Evolutionary conservation across 2,797 vertebrate genomes (phyloP).

Genomic region (Betta splendens): DNA sequence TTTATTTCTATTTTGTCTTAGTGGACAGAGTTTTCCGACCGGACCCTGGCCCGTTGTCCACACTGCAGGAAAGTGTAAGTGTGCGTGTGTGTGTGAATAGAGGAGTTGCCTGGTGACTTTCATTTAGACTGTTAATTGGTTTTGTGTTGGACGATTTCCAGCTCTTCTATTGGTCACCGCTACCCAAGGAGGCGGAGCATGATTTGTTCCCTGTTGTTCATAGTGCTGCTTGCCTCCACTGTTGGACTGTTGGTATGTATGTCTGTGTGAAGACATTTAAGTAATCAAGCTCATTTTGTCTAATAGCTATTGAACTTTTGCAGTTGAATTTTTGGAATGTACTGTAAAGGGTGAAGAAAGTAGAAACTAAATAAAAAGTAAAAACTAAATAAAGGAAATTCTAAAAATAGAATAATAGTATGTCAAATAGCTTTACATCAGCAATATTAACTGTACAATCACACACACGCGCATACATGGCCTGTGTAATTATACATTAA

Average conservation of each 20-base stretch:
- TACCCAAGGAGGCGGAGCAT: conserved; percentile 87
- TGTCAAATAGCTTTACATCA: too few relatives aligned
- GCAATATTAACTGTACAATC: too few relatives aligned
- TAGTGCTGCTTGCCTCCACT: conserved; percentile 76
- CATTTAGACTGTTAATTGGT: background rate
- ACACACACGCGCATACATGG: too few relatives aligned
- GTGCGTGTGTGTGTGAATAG: background rate
- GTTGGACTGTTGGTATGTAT: conserved; percentile 79
- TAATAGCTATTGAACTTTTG: too few relatives aligned
- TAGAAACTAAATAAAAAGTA: too few relatives aligned
- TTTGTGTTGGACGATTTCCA: conserved; percentile 58
- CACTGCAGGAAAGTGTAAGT: conserved; percentile 92
- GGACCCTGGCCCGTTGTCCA: conserved; percentile 87
- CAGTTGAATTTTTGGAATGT: too few relatives aligned
- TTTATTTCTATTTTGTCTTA: conserved; percentile 49
- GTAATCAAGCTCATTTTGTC: too few relatives aligned
- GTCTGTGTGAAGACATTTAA: background rate
- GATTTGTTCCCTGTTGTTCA: conserved; percentile 84
- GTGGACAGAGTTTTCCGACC: conserved; percentile 90
- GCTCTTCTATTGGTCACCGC: conserved; percentile 87
- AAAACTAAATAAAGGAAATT: too few relatives aligned
- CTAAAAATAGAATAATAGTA: too few relatives aligned
- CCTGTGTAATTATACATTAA: too few relatives aligned
- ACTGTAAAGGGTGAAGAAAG: too few relatives aligned
- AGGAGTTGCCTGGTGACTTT: background rate